Conservation (phyloP, 2,113 vertebrate genomes). For the Hyaena hyaena region DNA sequence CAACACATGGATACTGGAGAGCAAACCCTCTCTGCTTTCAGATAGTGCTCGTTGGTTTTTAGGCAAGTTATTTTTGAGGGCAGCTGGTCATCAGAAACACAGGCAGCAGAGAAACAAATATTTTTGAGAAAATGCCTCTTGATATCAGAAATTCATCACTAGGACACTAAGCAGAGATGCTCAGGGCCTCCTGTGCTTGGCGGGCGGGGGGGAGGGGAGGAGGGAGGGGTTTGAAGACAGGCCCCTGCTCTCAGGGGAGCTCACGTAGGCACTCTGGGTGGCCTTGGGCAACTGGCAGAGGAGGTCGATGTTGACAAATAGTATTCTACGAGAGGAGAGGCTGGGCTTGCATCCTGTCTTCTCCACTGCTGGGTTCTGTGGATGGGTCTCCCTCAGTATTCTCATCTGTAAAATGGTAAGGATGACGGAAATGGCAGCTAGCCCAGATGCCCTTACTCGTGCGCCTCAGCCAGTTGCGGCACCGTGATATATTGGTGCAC, state of each 20-base stretch:
- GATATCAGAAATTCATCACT: constrained; percentile 11
- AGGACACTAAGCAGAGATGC: background rate
- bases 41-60: background rate
- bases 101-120: constrained; percentile 13
- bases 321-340: background rate
- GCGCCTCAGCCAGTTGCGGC: background rate
- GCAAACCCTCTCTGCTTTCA: background rate
- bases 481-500: background rate
- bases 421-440: background rate
- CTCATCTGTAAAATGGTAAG: background rate
- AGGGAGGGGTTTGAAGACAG: background rate
- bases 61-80: constrained; percentile 23
- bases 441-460: no score
- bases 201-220: background rate
- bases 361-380: background rate
- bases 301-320: background rate
- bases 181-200: background rate
- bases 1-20: background rate
- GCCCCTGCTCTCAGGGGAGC: background rate
- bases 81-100: background rate
- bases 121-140: constrained; percentile 56
- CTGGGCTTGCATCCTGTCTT: background rate
- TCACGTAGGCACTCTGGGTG: fast-evolving
- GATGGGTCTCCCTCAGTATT: background rate
- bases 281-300: background rate